These are phyloP conservation scores for Autographa pulchrina DNA, from an alignment of 2,888 invertebrate genomes.

Conservation along the genomic window DNA sequence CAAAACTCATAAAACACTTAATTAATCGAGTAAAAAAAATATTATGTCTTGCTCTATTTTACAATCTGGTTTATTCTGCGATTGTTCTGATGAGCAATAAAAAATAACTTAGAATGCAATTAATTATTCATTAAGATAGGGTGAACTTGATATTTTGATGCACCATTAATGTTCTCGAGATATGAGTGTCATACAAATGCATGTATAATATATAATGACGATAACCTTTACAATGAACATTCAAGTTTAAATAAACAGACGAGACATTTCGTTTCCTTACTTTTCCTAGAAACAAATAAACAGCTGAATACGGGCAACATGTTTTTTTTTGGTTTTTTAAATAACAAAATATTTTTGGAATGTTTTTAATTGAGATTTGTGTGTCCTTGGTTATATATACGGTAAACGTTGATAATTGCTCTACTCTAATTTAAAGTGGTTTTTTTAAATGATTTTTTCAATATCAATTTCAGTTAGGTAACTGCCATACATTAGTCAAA, in stretches of 20 bases:
- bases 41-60: background rate
- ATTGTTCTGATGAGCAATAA: slow-evolving; percentile 29
- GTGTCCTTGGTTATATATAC: no score
- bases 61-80: background rate
- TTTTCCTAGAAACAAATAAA: background rate
- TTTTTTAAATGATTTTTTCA: no score
- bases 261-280: slow-evolving; percentile 2
- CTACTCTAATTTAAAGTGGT: no score
- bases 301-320: background rate
- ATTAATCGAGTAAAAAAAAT: background rate
- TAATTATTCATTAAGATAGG: slow-evolving; percentile 38
- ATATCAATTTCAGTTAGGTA: no score
- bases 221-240: slow-evolving; percentile 29
- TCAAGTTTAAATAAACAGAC: slow-evolving; percentile 20
- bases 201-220: slow-evolving; percentile 20
- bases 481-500: no score
- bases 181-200: slow-evolving; percentile 15
- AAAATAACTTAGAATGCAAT: slow-evolving; percentile 43
- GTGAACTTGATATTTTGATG: slow-evolving; percentile 16
- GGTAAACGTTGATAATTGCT: no score
- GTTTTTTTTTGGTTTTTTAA: no score
- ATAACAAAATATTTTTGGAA: no score
- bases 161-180: slow-evolving; percentile 17
- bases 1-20: background rate
- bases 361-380: no score